phyloP scores from a whole-genome alignment of 2,797 vertebrate genomes.

The Pangasius krempfi region DNA sequence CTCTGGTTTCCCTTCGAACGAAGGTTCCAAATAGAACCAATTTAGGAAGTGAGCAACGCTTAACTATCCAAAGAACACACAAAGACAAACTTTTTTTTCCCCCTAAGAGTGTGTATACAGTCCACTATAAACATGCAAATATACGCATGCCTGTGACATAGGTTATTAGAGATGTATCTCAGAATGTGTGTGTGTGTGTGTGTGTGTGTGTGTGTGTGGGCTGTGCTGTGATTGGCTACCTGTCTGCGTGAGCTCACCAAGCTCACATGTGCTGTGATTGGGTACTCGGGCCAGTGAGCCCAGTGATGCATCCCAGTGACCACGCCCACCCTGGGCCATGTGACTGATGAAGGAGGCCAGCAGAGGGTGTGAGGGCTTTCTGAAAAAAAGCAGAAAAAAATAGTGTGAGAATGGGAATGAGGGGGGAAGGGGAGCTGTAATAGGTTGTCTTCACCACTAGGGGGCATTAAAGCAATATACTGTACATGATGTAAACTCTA shows the following conservation, averaged over 20 bases:
- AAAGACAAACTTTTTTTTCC: not conserved
- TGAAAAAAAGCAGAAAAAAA: constrained; percentile 56
- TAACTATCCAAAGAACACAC: not conserved
- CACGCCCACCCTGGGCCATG: constrained; percentile 82
- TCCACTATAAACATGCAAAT: not conserved
- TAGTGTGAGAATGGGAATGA: not conserved
- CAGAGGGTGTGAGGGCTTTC: constrained; percentile 88
- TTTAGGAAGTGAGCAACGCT: not conserved
- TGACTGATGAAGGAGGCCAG: constrained; percentile 86
- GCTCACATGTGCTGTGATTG: constrained; percentile 88
- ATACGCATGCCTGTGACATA: not conserved
- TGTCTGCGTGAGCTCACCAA: constrained; percentile 96
- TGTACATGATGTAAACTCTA: not conserved
- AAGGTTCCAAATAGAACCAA: not conserved
- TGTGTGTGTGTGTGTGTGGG: not conserved
- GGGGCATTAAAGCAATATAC: constrained; percentile 1
- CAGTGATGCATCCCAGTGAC: constrained; percentile 85
- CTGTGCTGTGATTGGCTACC: constrained; percentile 70
- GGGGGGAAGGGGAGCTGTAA: not conserved
- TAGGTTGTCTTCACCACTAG: constrained; percentile 28
- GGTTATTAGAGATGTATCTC: not conserved
- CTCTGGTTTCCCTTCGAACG: not conserved
- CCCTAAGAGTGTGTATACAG: not conserved
- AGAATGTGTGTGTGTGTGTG: not conserved
- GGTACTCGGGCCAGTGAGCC: constrained; percentile 87